Evolutionary conservation across 2,113 vertebrate genomes (phyloP).

Genomic region (Zosterops hypoxanthus): DNA sequence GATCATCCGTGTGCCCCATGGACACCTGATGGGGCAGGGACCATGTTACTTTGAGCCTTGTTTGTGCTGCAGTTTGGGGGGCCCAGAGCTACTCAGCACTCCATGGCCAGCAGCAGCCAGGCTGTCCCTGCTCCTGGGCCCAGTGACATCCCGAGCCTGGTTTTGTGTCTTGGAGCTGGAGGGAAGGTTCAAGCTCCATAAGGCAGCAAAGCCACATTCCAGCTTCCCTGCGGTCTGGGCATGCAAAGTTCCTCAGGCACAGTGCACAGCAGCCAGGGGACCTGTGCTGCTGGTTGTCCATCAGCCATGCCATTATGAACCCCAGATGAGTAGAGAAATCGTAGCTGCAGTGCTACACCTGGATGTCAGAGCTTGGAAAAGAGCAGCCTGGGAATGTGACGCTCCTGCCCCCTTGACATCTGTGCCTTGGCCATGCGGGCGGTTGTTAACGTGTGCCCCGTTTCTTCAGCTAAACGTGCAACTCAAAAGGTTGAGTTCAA

Average conservation of each 20-base stretch:
- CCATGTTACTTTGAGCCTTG: accelerated
- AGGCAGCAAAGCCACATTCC: neutral
- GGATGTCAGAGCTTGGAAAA: neutral
- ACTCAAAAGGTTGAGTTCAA: slow-evolving; percentile 69
- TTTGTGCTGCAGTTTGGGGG: neutral
- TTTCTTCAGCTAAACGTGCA: slow-evolving; percentile 71
- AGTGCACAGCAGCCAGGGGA: accelerated
- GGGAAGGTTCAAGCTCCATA: neutral
- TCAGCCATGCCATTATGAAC: accelerated
- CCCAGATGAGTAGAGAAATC: neutral
- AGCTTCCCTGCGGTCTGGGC: neutral
- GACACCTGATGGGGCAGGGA: neutral
- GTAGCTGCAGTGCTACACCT: neutral
- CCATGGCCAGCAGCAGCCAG: neutral
- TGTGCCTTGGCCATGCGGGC: neutral
- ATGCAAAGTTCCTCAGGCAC: accelerated
- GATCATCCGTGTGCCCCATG: neutral
- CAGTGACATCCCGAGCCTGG: accelerated
- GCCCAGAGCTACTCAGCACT: neutral
- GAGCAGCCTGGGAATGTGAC: neutral
- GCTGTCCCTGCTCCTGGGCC: neutral
- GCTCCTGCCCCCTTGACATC: neutral
- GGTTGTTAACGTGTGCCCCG: slow-evolving; percentile 59
- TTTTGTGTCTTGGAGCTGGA: neutral
- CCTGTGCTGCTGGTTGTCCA: too few species aligned